Evolutionary conservation across 1,140 invertebrate genomes (phyloP), one percentile per base, ranked within the genome.

Genomic region (Drosophila subobscura): DNA sequence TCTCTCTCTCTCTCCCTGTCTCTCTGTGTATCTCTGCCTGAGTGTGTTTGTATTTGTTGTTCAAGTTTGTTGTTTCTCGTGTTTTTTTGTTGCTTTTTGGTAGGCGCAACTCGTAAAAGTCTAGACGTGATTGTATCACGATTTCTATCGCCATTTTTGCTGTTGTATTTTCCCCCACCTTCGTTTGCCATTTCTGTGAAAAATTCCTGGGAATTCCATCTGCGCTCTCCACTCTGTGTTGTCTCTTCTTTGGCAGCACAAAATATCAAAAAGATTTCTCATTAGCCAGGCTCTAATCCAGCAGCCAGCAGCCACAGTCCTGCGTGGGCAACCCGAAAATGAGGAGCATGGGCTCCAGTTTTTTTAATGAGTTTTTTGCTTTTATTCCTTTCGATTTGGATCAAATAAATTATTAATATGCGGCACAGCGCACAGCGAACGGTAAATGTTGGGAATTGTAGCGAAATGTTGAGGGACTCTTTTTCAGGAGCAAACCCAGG

Each of bases 81-180:
- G 23, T 29, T 42, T 53, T 27, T 54, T 41, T 51, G 37, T 41
- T 51, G 25, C 20, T 40, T 20, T 65, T 85, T 85, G 86, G 86
- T 90, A 89, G 86, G 81, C 77, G 81, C 88, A 83, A 83, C 86
- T 79, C 76, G 76, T 89, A 81, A 85, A 81, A 89, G 88, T 90
- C 88, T 90, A 90, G 88, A 90, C 88, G 86, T 86, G 88, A 89
- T 90, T 86, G 76, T 90, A 89, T 90, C 88, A 89, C 86, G 88
- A 90, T 89, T 90, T 90, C 88, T 89, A 86, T 89, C 86, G 86
- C 81, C 88, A 90, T 89, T 84, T 89, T 84, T 89, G 59, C 80
- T 89, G 59, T 74, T 77, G 64, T 85, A 60, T 72, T 72, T 83
- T 79, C 44, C 50, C 52, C 67, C 70, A 60, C 57, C 71, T 65